Percentiles rank a stretch among this genome's conserved stretches.
These are phyloP conservation scores for Gortyna flavago DNA, from an alignment of 2,888 invertebrate species.

Conservation along the genomic window DNA sequence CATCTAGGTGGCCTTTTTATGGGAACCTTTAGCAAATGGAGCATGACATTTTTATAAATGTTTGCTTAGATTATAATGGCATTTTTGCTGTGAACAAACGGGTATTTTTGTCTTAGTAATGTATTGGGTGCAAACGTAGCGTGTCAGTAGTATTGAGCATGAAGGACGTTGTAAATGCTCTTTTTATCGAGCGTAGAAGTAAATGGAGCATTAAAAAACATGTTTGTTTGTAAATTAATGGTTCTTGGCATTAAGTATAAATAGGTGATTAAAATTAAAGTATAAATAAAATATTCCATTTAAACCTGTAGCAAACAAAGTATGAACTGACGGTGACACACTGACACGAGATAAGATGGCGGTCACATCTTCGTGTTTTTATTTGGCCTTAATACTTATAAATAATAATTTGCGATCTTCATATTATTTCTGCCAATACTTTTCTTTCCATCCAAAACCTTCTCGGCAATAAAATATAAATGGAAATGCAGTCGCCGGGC, in stretches of 20 bases:
- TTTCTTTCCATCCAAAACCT: background rate
- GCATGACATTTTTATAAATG: slow-evolving; percentile 13
- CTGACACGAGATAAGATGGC: background rate
- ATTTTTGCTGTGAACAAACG: background rate
- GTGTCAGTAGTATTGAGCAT: slow-evolving; percentile 10
- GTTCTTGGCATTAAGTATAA: background rate
- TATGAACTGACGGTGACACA: background rate
- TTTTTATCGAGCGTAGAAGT: slow-evolving; percentile 27
- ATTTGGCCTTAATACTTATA: background rate
- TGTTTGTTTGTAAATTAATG: background rate
- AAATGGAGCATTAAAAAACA: slow-evolving; percentile 14
- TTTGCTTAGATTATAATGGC: background rate
- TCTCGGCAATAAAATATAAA: slow-evolving; percentile 2
- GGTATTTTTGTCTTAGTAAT: slow-evolving; percentile 1
- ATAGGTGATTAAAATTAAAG: no score
- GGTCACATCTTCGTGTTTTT: background rate
- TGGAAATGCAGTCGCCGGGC: background rate
- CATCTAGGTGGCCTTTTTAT: slow-evolving; percentile 20
- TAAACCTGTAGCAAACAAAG: background rate
- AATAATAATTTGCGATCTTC: no score
- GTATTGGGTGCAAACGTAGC: slow-evolving; percentile 7
- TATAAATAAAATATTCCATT: background rate
- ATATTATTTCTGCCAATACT: background rate
- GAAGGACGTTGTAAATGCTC: slow-evolving; percentile 11
- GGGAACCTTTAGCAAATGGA: slow-evolving; percentile 20